These are phyloP conservation scores for Leptopilina boulardi DNA, from an alignment of 1,140 invertebrate genomes.

Conservation along the genomic window DNA sequence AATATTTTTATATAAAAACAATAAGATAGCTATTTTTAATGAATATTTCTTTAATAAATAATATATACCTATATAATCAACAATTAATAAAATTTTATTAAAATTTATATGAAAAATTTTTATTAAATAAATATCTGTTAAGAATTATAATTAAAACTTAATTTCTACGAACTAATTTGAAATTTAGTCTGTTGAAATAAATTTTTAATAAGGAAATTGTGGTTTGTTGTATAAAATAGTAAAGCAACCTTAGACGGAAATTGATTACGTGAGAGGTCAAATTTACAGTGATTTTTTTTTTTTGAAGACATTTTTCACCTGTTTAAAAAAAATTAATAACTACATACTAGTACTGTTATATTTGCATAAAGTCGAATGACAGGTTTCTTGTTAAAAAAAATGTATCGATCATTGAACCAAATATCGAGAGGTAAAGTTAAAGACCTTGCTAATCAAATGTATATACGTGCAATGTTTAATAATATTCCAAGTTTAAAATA, in stretches of 20 bases:
- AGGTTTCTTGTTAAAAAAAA: neutral
- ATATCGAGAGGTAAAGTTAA: conserved; percentile 6
- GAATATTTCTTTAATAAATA: too few relatives aligned
- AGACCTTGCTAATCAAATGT: neutral
- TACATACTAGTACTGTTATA: neutral
- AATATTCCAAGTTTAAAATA: neutral
- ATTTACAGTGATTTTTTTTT: neutral
- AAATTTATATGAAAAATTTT: too few relatives aligned
- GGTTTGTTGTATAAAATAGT: too few relatives aligned
- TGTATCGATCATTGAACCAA: neutral
- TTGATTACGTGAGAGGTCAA: neutral
- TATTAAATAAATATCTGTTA: too few relatives aligned
- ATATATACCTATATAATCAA: too few relatives aligned
- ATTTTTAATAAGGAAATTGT: neutral
- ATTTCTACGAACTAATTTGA: too few relatives aligned
- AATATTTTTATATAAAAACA: too few relatives aligned
- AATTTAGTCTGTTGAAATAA: conserved; percentile 35
- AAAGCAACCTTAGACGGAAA: too few relatives aligned
- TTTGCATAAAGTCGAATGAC: neutral
- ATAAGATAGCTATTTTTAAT: too few relatives aligned
- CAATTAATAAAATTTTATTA: too few relatives aligned
- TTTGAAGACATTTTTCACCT: neutral
- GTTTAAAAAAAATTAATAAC: neutral
- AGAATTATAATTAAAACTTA: too few relatives aligned
- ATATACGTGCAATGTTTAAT: neutral